Evolutionary conservation across 2,888 invertebrate species (phyloP).

Genomic region (Hypercompe scribonia): DNA sequence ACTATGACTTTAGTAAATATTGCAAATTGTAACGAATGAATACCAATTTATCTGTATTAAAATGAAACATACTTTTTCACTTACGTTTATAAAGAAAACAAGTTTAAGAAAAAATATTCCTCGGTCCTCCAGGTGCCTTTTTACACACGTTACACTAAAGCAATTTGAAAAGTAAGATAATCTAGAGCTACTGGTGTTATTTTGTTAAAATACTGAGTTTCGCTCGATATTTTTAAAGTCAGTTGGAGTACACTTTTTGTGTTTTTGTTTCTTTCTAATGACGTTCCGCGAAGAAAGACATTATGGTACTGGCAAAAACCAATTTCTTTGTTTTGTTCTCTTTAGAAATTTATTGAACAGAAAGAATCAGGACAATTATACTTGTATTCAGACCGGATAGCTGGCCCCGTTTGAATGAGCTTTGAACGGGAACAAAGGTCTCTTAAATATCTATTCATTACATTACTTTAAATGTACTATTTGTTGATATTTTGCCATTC

Average conservation of each 20-base stretch:
- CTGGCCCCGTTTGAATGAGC: slow-evolving; percentile 57
- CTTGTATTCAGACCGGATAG: slow-evolving; percentile 58
- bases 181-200: slow-evolving; percentile 15
- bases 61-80: not conserved
- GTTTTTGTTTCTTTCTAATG: slow-evolving; percentile 48
- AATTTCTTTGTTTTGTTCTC: slow-evolving; percentile 61
- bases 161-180: too few species aligned
- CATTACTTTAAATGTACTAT: slow-evolving; percentile 25
- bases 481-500: slow-evolving; percentile 36
- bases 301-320: slow-evolving; percentile 42
- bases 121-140: not conserved
- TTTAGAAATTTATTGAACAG: slow-evolving; percentile 66
- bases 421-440: slow-evolving; percentile 60
- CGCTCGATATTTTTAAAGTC: slow-evolving; percentile 26
- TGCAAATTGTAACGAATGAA: not conserved
- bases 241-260: slow-evolving; percentile 29
- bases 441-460: slow-evolving; percentile 38
- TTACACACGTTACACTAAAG: too few species aligned
- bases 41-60: not conserved
- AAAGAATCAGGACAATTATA: slow-evolving; percentile 63
- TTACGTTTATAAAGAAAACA: not conserved
- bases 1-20: not conserved
- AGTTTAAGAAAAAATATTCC: not conserved
- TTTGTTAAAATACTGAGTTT: slow-evolving; percentile 25
- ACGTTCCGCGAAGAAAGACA: slow-evolving; percentile 27